Base-by-base conservation (phyloP, 2,113 vertebrate genomes). In the Leptobrachium leishanense region DNA sequence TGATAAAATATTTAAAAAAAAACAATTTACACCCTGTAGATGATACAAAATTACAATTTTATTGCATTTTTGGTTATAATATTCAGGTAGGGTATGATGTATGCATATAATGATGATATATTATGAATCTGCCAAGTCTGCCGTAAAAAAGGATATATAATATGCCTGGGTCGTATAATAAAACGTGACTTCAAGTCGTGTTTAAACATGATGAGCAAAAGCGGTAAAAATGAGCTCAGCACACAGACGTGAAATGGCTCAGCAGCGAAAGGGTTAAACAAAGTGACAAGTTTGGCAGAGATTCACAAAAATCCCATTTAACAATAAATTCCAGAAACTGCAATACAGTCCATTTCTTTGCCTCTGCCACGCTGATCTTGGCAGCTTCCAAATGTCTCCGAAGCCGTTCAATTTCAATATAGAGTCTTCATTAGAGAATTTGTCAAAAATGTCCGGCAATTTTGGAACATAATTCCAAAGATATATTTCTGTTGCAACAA, bases 301-400 rank as follows among this genome's bases (percentile, higher is more conserved):
- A 64, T 64, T 64, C 20, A 64, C 62, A 64, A 64, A 64, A 64
- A 64, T 64, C 62, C 7, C 62, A 64, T n/a, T n/a, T 64, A 8
- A 64, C 62, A 64, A 64, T 64, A 11, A 54, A 2, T 15, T 63
- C 1, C 15, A 63, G 62, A 15, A 63, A 63, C 62, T 63, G 2
- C 62, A 2, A 63, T n/a, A 15, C 15, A 6, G 62, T 63, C 62
- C 62, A 63, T 63, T 63, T 63, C 62, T 63, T 63, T 63, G 62
- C 62, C 15, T 63, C 62, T 63, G 11, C 62, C 11, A 13, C 7
- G 62, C 62, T 31, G 62, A 63, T 63, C 62, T 63, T 63, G 62
- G 62, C 62, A 63, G 62, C 62, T 63, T 63, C 62, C 62, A 63
- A 63, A 63, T 63, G 62, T 15, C 62, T 63, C 62, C 62, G 62